Percentiles rank a stretch among this genome's conserved stretches.
Evolutionary conservation across 2,797 vertebrate species (phyloP).

Genomic region (Calcarius lapponicus): DNA sequence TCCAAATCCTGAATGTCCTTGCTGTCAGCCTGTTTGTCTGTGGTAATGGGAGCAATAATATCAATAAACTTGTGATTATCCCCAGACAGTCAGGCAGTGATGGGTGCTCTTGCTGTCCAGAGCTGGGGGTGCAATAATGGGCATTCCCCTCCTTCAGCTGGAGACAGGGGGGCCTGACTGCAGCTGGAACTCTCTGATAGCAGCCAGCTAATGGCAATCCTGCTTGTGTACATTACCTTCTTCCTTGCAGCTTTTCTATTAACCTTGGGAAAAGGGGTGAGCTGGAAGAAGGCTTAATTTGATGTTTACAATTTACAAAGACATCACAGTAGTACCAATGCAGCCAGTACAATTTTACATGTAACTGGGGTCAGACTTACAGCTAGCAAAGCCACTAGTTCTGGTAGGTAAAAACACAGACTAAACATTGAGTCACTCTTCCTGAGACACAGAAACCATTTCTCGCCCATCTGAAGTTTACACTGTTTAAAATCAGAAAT

Average conservation of each 20-base stretch:
- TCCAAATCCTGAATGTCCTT: neutral
- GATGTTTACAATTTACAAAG: neutral
- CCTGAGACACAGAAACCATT: neutral
- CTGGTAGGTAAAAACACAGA: neutral
- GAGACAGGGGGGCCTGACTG: neutral
- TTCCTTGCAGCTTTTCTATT: neutral
- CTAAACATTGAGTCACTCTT: neutral
- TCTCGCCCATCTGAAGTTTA: neutral
- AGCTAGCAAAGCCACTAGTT: neutral
- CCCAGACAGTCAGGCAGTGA: neutral
- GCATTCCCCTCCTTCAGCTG: neutral
- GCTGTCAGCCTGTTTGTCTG: neutral
- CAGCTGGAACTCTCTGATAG: neutral
- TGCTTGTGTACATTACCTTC: neutral
- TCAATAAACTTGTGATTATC: neutral
- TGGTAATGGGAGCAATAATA: neutral
- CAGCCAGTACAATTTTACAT: neutral
- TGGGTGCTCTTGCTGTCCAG: neutral
- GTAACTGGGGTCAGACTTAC: neutral
- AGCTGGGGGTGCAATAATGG: neutral
- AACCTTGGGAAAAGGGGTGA: neutral
- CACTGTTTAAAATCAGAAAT: neutral
- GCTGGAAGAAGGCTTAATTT: neutral
- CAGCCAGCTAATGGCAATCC: neutral
- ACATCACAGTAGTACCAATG: neutral